Evolutionary conservation across 2,113 vertebrate species (phyloP).

Genomic region (Silurus meridionalis): DNA sequence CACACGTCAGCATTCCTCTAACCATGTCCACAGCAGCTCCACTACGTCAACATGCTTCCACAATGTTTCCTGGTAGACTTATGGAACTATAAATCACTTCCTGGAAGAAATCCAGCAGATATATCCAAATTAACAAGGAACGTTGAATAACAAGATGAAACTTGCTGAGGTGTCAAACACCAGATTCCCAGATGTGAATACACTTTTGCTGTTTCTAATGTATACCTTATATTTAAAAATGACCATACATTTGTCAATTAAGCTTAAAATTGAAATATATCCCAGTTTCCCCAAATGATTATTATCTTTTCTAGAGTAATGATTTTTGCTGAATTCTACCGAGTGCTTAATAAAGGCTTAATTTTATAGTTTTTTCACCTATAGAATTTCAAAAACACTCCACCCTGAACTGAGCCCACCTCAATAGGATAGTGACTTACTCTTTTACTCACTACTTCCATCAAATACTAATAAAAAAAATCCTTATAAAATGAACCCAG

Average conservation of each 20-base stretch:
- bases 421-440: slow-evolving; percentile 9
- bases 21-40: slow-evolving; percentile 18
- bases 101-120: background rate
- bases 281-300: background rate
- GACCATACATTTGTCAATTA: too few relatives aligned
- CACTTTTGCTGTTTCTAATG: background rate
- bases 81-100: slow-evolving; percentile 34
- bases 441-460: background rate
- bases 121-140: slow-evolving; percentile 1
- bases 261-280: background rate
- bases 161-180: background rate
- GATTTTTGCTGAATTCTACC: background rate
- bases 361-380: slow-evolving; percentile 2
- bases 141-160: background rate
- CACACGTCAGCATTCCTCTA: slow-evolving; percentile 25
- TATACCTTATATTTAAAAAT: background rate
- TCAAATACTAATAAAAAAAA: slow-evolving; percentile 18
- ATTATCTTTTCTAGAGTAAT: background rate
- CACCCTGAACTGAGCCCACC: background rate
- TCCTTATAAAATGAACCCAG: slow-evolving; percentile 5
- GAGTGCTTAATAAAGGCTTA: slow-evolving; percentile 2
- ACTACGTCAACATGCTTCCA: slow-evolving; percentile 48
- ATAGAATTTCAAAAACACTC: slow-evolving; percentile 21
- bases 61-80: slow-evolving; percentile 34
- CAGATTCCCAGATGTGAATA: background rate